phyloP scores from a whole-genome alignment of 2,113 vertebrate species.

The Lates calcarifer region DNA sequence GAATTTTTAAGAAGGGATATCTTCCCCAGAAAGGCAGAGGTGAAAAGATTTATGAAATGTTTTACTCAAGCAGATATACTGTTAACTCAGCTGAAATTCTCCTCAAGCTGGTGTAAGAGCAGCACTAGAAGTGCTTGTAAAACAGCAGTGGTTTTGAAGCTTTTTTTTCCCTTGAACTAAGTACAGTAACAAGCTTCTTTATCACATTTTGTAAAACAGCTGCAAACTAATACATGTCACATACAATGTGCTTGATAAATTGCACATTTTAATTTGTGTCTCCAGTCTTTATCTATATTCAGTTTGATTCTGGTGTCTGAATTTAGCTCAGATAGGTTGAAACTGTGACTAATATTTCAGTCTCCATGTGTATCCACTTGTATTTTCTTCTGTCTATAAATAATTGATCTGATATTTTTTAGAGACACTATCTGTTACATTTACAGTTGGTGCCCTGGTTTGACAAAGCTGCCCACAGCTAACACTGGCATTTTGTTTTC shows the following conservation, averaged over 20 bases:
- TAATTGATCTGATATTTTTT: conserved; percentile 49
- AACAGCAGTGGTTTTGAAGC: background rate
- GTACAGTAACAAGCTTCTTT: background rate
- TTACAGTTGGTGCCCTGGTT: conserved; percentile 15
- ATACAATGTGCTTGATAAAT: background rate
- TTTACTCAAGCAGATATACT: conserved; percentile 10
- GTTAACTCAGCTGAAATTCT: conserved; percentile 3
- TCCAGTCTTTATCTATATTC: background rate
- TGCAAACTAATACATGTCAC: background rate
- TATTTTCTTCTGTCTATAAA: conserved; percentile 39
- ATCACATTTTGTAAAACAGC: background rate
- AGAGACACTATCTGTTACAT: conserved; percentile 9
- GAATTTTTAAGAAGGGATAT: background rate
- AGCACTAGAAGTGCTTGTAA: background rate
- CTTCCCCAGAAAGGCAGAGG: background rate
- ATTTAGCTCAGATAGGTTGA: conserved; percentile 4
- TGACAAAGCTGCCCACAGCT: conserved; percentile 34
- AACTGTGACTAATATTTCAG: background rate
- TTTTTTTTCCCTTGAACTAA: background rate
- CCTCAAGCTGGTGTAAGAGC: background rate
- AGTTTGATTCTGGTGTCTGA: background rate
- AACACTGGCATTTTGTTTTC: conserved; percentile 57
- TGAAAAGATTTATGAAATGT: conserved; percentile 27
- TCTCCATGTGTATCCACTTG: background rate
- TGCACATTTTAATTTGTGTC: background rate